phyloP scores from a whole-genome alignment of 2,113 vertebrate genomes.

The Menidia beryllina region DNA sequence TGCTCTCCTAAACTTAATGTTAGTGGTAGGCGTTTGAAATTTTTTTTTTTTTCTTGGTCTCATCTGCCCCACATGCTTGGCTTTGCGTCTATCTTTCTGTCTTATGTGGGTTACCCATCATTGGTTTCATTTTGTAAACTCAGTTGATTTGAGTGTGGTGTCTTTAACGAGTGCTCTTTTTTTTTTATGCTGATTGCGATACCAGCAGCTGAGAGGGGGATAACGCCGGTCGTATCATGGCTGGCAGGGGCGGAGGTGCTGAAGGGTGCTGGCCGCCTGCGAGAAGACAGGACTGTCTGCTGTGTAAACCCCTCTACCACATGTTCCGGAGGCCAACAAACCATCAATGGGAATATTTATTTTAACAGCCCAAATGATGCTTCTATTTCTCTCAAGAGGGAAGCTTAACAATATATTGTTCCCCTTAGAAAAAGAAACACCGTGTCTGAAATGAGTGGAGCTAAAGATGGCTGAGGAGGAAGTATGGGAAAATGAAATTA shows the following conservation, averaged over 20 bases:
- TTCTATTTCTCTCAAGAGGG: constrained; percentile 70
- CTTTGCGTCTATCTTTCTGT: not conserved
- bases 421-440: constrained; percentile 66
- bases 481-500: constrained; percentile 7
- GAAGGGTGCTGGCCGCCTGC: constrained; percentile 49
- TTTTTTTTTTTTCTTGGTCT: constrained; percentile 5
- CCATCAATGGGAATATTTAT: constrained; percentile 81
- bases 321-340: constrained; percentile 55
- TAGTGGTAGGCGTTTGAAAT: not conserved
- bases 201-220: constrained; percentile 17
- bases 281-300: constrained; percentile 37
- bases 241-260: constrained; percentile 48
- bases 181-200: constrained; percentile 20
- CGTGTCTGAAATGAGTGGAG: not conserved
- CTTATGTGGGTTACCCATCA: not conserved
- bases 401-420: constrained; percentile 77
- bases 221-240: not conserved
- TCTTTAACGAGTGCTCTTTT: not conserved
- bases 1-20: not conserved
- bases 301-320: constrained; percentile 70
- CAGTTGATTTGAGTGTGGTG: not conserved
- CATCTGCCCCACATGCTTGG: not conserved
- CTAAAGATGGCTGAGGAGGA: not conserved
- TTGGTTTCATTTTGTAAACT: constrained; percentile 10
- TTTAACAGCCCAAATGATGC: constrained; percentile 78